Conservation (phyloP, 2,888 invertebrate species). For the Entomobrya multifasciata region DNA sequence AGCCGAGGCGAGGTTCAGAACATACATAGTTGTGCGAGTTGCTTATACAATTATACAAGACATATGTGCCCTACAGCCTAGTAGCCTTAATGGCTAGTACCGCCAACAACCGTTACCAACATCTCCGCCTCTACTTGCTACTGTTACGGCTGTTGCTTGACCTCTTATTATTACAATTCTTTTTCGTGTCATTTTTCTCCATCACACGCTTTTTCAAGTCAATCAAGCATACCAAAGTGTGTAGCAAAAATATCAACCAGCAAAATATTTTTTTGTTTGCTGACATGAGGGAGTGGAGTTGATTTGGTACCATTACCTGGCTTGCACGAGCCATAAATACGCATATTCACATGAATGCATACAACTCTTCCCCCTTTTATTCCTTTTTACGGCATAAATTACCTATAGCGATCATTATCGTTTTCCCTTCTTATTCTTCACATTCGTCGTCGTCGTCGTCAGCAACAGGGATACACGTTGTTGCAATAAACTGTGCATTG, state of each 20-base stretch:
- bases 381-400: constrained; percentile 41
- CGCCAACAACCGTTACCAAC: background rate
- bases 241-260: background rate
- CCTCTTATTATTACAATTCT: background rate
- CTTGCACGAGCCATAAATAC: background rate
- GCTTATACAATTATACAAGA: no score
- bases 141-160: constrained; percentile 21
- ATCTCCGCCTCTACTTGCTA: background rate
- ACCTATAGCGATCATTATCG: constrained; percentile 73
- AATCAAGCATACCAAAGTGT: constrained; percentile 5
- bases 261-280: no score
- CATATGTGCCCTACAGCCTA: no score
- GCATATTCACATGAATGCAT: background rate
- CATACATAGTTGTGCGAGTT: no score
- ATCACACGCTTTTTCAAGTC: background rate
- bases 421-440: background rate
- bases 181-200: background rate
- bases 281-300: no score
- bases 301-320: background rate
- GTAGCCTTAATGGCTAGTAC: no score
- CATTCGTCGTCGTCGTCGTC: background rate
- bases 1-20: no score
- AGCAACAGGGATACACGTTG: constrained; percentile 19
- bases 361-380: background rate
- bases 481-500: background rate